Evolutionary conservation across 1,140 invertebrate species (phyloP).

Genomic region (Calephelis nemesis): DNA sequence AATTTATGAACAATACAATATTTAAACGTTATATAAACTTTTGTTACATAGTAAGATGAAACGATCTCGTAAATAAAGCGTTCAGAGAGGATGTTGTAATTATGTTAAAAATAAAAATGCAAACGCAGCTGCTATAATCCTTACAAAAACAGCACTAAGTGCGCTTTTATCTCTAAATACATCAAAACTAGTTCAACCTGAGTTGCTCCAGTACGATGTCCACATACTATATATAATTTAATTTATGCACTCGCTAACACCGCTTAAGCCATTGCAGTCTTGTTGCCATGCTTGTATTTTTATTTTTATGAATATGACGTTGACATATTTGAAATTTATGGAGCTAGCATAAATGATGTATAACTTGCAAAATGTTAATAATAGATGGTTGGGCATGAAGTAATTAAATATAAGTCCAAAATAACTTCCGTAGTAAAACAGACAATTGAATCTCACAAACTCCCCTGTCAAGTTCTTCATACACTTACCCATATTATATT

Average conservation of each 20-base stretch:
- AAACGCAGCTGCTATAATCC: conserved; percentile 31
- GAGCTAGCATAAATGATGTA: no score
- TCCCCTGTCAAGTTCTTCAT: no score
- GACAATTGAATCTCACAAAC: no score
- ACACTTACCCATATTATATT: no score
- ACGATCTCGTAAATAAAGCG: background rate
- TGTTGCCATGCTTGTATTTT: conserved; percentile 5
- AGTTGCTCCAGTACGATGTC: conserved; percentile 23
- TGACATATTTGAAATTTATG: no score
- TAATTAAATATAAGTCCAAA: no score
- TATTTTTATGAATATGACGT: no score
- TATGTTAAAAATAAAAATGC: conserved; percentile 22
- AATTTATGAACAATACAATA: background rate
- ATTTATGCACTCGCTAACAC: conserved; percentile 36
- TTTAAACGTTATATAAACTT: background rate
- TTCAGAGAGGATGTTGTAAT: conserved; percentile 10
- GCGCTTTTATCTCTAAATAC: conserved; percentile 30
- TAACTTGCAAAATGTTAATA: no score
- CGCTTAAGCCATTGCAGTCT: conserved; percentile 9
- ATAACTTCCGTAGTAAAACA: no score
- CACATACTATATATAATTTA: conserved; percentile 40
- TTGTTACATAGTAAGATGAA: background rate
- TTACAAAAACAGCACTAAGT: conserved; percentile 30
- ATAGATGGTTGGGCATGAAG: no score
- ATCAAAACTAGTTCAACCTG: conserved; percentile 32